Conservation (phyloP, 1,140 invertebrate species). For the Tetragnatha versicolor region DNA sequence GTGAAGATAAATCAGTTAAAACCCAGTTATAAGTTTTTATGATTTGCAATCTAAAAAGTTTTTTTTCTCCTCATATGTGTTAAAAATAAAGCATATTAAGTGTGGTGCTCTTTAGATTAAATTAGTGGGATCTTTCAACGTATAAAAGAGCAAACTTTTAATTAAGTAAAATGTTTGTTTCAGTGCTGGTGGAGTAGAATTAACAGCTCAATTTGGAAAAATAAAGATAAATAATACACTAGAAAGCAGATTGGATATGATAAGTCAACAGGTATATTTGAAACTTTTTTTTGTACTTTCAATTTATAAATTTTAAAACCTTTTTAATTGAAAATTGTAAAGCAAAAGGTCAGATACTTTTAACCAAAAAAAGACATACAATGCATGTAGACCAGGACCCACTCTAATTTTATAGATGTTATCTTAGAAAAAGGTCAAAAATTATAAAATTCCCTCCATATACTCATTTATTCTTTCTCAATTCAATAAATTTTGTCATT, state of each 20-base stretch:
- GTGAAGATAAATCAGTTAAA: too few species aligned
- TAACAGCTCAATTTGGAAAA: slow-evolving; percentile 81
- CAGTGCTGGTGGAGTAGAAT: slow-evolving; percentile 89
- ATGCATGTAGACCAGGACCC: not conserved
- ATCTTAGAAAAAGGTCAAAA: not conserved
- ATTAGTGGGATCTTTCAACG: too few species aligned
- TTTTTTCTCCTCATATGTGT: too few species aligned
- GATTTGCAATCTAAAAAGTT: too few species aligned
- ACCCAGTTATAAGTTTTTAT: too few species aligned
- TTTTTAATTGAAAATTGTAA: not conserved
- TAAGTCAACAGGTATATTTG: slow-evolving; percentile 77
- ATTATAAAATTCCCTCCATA: slow-evolving; percentile 8
- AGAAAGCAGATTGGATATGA: slow-evolving; percentile 91
- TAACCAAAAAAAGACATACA: not conserved
- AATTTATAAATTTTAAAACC: not conserved
- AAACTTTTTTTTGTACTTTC: not conserved
- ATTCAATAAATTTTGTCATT: too few species aligned
- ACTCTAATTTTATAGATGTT: not conserved
- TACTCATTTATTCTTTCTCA: too few species aligned
- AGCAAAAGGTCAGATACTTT: not conserved
- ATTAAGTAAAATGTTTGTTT: slow-evolving; percentile 59
- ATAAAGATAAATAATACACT: slow-evolving; percentile 94
- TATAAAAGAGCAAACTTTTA: too few species aligned
- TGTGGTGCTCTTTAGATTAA: too few species aligned
- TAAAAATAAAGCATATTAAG: too few species aligned